Percentiles rank a stretch among this genome's conserved stretches.
phyloP scores from a whole-genome alignment of 2,888 invertebrate genomes.

The Cynaeus angustus region DNA sequence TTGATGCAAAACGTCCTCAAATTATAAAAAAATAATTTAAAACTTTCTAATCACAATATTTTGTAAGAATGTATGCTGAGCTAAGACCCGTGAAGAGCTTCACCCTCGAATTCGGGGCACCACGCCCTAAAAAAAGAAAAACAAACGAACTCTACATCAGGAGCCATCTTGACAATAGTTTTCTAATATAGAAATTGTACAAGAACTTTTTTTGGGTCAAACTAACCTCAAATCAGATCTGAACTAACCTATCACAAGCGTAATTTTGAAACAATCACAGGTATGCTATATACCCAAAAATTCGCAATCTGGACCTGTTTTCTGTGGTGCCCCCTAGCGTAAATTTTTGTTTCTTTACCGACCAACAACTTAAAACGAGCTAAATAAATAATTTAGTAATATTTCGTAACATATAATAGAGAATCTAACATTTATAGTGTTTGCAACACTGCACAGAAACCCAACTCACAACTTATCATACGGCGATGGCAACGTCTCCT shows the following conservation, averaged over 20 bases:
- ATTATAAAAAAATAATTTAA: conserved; percentile 52
- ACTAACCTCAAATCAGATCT: conserved; percentile 27
- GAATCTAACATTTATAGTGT: conserved; percentile 70
- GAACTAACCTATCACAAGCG: conserved; percentile 33
- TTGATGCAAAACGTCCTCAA: conserved; percentile 55
- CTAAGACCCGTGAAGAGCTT: conserved; percentile 59
- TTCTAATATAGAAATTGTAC: conserved; percentile 50
- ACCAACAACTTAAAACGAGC: conserved; percentile 64
- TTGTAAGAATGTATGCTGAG: conserved; percentile 61
- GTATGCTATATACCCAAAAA: conserved; percentile 35
- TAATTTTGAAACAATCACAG: background rate
- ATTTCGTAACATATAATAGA: conserved; percentile 68
- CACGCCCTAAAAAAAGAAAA: conserved; percentile 16
- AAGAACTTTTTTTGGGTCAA: conserved; percentile 37
- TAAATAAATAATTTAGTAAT: conserved; percentile 65
- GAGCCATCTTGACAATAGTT: conserved; percentile 40
- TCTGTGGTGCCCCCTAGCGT: conserved; percentile 44
- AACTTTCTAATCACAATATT: conserved; percentile 62
- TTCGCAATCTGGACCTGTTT: conserved; percentile 31
- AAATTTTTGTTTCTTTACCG: conserved; percentile 31
- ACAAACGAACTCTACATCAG: conserved; percentile 13
- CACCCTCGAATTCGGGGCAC: conserved; percentile 30
- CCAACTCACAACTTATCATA: conserved; percentile 66
- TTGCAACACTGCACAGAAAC: conserved; percentile 68
- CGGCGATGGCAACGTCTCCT: conserved; percentile 53